Evolutionary conservation across 2,888 invertebrate genomes (phyloP).

Genomic region (Ennomos quercinarius): DNA sequence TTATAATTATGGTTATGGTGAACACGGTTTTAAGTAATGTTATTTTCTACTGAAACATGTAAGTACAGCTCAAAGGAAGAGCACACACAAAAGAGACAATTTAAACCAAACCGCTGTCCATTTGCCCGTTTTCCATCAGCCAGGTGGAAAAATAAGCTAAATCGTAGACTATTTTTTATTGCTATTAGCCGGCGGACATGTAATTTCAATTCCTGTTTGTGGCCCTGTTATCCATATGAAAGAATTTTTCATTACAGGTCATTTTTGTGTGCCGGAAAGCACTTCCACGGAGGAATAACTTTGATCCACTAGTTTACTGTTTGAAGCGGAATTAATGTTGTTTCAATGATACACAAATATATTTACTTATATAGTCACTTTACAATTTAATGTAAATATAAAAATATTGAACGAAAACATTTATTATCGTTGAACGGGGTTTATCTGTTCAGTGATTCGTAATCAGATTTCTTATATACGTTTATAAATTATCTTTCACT

Average conservation of each 20-base stretch:
- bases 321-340: no score
- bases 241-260: slow-evolving; percentile 51
- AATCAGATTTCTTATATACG: no score
- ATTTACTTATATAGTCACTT: no score
- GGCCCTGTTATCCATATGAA: slow-evolving; percentile 47
- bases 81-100: slow-evolving; percentile 29
- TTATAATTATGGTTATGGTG: no score
- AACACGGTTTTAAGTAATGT: neutral
- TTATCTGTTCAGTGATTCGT: no score
- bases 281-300: no score
- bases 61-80: slow-evolving; percentile 14
- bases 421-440: no score
- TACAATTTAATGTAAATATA: no score
- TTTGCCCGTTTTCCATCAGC: slow-evolving; percentile 37
- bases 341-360: slow-evolving; percentile 18
- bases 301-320: no score
- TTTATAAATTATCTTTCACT: no score
- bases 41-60: neutral
- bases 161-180: slow-evolving; percentile 57
- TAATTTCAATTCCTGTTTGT: slow-evolving; percentile 69
- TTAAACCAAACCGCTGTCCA: slow-evolving; percentile 27
- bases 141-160: slow-evolving; percentile 46
- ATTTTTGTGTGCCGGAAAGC: no score
- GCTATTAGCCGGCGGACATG: slow-evolving; percentile 58
- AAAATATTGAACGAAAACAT: no score